These are phyloP conservation scores for Mythimna ferrago DNA, from an alignment of 2,888 invertebrate species.

Conservation along the genomic window DNA sequence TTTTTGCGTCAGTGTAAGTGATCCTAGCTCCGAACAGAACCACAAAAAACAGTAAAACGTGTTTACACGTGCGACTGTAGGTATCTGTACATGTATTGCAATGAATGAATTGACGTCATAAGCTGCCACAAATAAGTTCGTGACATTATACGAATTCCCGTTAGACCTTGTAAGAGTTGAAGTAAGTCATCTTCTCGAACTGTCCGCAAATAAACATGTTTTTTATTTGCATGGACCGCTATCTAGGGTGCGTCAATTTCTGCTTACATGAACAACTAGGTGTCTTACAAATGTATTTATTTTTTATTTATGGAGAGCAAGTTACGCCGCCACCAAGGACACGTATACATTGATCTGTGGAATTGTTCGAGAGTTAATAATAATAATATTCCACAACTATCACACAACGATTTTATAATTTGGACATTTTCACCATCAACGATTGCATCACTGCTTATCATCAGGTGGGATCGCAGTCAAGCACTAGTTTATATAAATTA, in stretches of 20 bases:
- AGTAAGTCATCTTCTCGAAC: slow-evolving; percentile 51
- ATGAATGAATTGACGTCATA: slow-evolving; percentile 49
- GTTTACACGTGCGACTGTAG: neutral
- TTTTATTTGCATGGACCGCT: slow-evolving; percentile 11
- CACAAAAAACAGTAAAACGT: neutral
- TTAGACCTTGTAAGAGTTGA: slow-evolving; percentile 27
- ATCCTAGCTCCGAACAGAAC: too few relatives aligned
- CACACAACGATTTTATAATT: too few relatives aligned
- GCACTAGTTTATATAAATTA: too few relatives aligned
- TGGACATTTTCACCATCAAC: too few relatives aligned
- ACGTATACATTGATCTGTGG: neutral
- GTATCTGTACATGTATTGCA: neutral
- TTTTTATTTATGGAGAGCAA: slow-evolving; percentile 12
- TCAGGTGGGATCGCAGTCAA: too few relatives aligned
- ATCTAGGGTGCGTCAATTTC: slow-evolving; percentile 36
- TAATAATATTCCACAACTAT: too few relatives aligned
- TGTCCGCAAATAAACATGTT: slow-evolving; percentile 55
- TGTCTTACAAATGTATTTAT: slow-evolving; percentile 5
- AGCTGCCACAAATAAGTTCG: slow-evolving; percentile 31
- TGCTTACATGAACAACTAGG: slow-evolving; percentile 25
- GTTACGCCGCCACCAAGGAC: neutral
- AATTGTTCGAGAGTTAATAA: neutral
- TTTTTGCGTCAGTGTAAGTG: neutral
- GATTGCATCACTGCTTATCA: too few relatives aligned
- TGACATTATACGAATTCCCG: slow-evolving; percentile 53